Evolutionary conservation across 1,140 invertebrate species (phyloP), one percentile per base, ranked within the genome.

Genomic region (Sycobia sp.): DNA sequence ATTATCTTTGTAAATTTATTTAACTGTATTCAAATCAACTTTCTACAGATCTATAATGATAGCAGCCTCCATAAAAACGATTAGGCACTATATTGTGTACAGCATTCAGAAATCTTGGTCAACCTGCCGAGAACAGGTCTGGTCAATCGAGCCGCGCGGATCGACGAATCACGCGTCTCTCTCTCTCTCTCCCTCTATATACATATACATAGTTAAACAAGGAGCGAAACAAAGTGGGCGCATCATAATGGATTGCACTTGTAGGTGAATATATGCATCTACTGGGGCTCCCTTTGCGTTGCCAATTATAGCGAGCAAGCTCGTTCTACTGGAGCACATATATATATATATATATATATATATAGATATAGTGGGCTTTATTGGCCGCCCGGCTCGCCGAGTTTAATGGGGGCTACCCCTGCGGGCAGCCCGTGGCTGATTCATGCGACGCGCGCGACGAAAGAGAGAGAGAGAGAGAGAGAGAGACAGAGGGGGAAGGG

Each of bases 161-260:
- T 32, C 22, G 16, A 39, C 5, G 23, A n/a, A 4, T 32, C 4
- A 22, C 5, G 13, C 8, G 18, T 5, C 22, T 44, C 11, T 20
- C 22, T 44, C 22, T 2, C 11, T 44, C 5, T 44, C n/a, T n/a
- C n/a, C n/a, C n/a, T n/a, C n/a, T n/a, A n/a, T n/a, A n/a, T n/a
- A n/a, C n/a, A n/a, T n/a, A n/a, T n/a, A n/a, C n/a, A n/a, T n/a
- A n/a, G n/a, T n/a, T 23, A 54, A 54, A 23, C 51, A 16, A 34
- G 11, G 16, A 41, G 13, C 13, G 22, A 51, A 51, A 47, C 41
- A 43, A 25, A 46, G 9, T 18, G 39, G 50, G 67, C 67, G 68
- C 71, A 70, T 71, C 70, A 65, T 71, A 73, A 73, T 73, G 71
- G 70, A 73, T 73, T 73, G 70, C 72, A 73, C 72, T 73, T 73